A percentile compares a stretch with the other conserved stretches of the same genome.
Evolutionary conservation across 1,140 invertebrate genomes (phyloP).

Genomic region (Lineus longissimus): DNA sequence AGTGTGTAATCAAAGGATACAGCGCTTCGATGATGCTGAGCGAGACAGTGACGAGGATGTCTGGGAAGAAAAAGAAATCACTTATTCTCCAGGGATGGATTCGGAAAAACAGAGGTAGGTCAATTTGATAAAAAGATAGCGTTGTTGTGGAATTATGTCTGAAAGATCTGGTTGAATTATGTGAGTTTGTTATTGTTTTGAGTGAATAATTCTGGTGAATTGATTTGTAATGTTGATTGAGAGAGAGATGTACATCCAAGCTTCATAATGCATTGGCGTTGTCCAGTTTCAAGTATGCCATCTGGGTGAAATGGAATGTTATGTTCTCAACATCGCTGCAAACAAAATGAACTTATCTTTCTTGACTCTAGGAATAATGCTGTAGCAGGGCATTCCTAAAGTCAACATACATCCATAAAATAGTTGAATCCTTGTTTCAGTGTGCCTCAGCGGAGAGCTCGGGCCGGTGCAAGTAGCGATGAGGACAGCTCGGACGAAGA

Average conservation of each 20-base stretch:
- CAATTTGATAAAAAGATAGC: too few species aligned
- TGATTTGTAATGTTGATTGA: too few species aligned
- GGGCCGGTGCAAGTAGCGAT: conserved; percentile 22
- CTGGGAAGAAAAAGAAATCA: conserved; percentile 56
- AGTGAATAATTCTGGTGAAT: too few species aligned
- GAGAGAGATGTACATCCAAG: too few species aligned
- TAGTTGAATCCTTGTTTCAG: conserved; percentile 1
- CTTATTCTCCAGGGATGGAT: not conserved
- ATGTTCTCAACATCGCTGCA: too few species aligned
- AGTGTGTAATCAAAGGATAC: conserved; percentile 55
- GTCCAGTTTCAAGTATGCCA: too few species aligned
- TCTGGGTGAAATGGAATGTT: too few species aligned
- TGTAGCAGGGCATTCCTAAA: too few species aligned
- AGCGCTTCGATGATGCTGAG: conserved; percentile 56
- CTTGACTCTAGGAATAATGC: too few species aligned
- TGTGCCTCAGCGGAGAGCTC: not conserved
- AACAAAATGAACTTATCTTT: too few species aligned
- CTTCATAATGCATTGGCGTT: not conserved
- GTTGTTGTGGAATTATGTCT: too few species aligned
- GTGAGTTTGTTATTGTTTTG: too few species aligned
- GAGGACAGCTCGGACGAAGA: conserved; percentile 49
- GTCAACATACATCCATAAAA: not conserved
- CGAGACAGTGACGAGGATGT: conserved; percentile 56
- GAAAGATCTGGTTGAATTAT: not conserved
- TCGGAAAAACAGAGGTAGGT: not conserved